These are phyloP conservation scores for Galaxias olidus DNA, from an alignment of 2,797 vertebrate species.

Conservation along the genomic window DNA sequence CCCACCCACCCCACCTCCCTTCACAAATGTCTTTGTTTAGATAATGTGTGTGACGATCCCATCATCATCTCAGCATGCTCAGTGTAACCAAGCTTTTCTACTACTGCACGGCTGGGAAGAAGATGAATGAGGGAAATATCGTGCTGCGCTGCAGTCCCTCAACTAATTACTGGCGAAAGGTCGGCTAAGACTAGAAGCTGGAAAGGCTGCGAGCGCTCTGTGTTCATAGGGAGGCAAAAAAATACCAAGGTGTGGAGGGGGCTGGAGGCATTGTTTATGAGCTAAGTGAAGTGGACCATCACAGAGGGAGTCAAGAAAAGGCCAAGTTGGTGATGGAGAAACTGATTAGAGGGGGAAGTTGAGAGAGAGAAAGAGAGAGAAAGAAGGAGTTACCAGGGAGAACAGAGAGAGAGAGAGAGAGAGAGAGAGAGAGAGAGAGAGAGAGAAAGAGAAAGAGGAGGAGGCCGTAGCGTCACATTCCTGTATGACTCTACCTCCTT, in stretches of 20 bases:
- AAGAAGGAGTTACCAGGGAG: conserved; percentile 20
- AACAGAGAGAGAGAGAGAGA: conserved; percentile 20
- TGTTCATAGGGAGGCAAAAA: conserved; percentile 48
- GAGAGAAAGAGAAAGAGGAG: conserved; percentile 12
- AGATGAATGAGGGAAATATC: conserved; percentile 52
- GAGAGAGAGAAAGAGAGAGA: conserved; percentile 40
- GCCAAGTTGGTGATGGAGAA: conserved; percentile 72
- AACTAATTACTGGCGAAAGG: conserved; percentile 66
- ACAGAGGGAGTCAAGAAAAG: conserved; percentile 75
- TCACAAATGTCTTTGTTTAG: too few species aligned
- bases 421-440: conserved; percentile 22
- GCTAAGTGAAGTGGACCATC: conserved; percentile 81
- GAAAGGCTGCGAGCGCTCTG: conserved; percentile 19
- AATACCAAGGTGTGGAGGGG: conserved; percentile 47
- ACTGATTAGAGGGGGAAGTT: conserved; percentile 64
- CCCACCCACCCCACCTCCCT: too few species aligned
- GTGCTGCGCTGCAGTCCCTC: conserved; percentile 54
- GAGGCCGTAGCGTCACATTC: conserved; percentile 59
- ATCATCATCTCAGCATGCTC: conserved; percentile 59
- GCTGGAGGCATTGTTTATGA: conserved; percentile 72
- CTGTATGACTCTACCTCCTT: conserved; percentile 39
- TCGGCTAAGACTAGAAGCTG: conserved; percentile 56
- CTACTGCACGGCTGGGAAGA: conserved; percentile 43
- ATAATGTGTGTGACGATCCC: conserved; percentile 44
- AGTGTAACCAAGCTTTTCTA: conserved; percentile 29